phyloP scores from a whole-genome alignment of 2,888 invertebrate species.

The Tetrapedia diversipes region DNA sequence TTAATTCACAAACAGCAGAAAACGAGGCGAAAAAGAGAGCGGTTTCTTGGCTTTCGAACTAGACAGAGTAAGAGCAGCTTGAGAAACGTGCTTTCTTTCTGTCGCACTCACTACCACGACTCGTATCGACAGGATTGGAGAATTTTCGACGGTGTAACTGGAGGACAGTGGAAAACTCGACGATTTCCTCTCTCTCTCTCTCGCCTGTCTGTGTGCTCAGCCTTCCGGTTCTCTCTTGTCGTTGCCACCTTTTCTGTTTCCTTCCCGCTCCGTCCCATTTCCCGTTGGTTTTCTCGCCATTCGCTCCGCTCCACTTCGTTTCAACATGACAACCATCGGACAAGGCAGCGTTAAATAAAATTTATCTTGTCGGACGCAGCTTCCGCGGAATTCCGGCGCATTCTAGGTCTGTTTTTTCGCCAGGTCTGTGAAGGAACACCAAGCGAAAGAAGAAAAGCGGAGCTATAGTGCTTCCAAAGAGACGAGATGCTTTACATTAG shows the following conservation, averaged over 20 bases:
- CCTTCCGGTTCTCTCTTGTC: slow-evolving; percentile 20
- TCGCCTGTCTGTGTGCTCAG: too few species aligned
- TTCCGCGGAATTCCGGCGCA: slow-evolving; percentile 74
- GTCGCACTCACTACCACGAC: slow-evolving; percentile 19
- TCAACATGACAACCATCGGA: slow-evolving; percentile 53
- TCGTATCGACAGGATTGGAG: slow-evolving; percentile 56
- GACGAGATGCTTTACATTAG: too few species aligned
- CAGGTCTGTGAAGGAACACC: slow-evolving; percentile 41
- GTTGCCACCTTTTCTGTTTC: slow-evolving; percentile 28
- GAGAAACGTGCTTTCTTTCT: slow-evolving; percentile 24
- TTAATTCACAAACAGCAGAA: slow-evolving; percentile 7
- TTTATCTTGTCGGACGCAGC: slow-evolving; percentile 75
- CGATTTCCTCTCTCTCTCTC: slow-evolving; percentile 53
- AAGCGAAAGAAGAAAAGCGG: slow-evolving; percentile 10
- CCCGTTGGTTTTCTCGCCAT: slow-evolving; percentile 27
- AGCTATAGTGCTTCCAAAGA: too few species aligned
- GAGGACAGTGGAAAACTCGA: slow-evolving; percentile 53
- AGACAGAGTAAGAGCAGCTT: slow-evolving; percentile 17
- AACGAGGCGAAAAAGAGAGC: neutral
- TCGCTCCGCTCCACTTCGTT: slow-evolving; percentile 33
- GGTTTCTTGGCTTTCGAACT: neutral
- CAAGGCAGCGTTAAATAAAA: slow-evolving; percentile 74
- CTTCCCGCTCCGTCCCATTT: slow-evolving; percentile 12
- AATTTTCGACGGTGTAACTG: slow-evolving; percentile 35
- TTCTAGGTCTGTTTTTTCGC: too few species aligned